Conservation (phyloP, 1,140 invertebrate species). For the Ceratosolen solmsi region DNA sequence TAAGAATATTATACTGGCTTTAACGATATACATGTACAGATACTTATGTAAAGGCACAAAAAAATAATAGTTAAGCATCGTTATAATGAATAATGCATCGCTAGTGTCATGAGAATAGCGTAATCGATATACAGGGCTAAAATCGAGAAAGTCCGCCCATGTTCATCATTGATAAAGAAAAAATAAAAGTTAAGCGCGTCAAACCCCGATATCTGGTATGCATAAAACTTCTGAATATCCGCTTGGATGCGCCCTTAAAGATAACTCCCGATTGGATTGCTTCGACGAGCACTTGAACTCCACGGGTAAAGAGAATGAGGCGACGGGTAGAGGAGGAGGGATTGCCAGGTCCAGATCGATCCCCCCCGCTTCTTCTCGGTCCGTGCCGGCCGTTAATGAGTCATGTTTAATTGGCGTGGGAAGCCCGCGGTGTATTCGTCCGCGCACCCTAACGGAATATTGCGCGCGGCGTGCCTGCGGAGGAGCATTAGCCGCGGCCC, state of each 20-base stretch:
- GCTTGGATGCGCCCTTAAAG: not conserved
- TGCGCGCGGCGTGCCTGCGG: constrained; percentile 43
- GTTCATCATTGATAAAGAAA: too few relatives aligned
- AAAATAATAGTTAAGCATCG: not conserved
- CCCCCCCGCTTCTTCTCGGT: constrained; percentile 56
- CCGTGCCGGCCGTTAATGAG: constrained; percentile 71
- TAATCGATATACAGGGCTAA: too few relatives aligned
- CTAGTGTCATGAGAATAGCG: too few relatives aligned
- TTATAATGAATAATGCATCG: too few relatives aligned
- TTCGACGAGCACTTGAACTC: too few relatives aligned
- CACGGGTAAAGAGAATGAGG: not conserved
- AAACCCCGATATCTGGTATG: too few relatives aligned
- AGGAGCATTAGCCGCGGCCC: constrained; percentile 25
- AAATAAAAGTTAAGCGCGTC: too few relatives aligned
- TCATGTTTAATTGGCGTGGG: constrained; percentile 75
- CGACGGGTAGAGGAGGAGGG: not conserved
- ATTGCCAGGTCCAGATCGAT: not conserved
- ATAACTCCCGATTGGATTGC: not conserved
- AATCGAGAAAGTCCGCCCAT: too few relatives aligned
- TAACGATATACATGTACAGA: not conserved
- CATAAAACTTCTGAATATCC: too few relatives aligned
- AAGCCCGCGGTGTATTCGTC: constrained; percentile 58
- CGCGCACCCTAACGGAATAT: constrained; percentile 50
- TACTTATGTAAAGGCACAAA: not conserved
- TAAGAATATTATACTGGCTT: not conserved